phyloP scores from a whole-genome alignment of 2,797 vertebrate genomes.

The Helarctos malayanus region DNA sequence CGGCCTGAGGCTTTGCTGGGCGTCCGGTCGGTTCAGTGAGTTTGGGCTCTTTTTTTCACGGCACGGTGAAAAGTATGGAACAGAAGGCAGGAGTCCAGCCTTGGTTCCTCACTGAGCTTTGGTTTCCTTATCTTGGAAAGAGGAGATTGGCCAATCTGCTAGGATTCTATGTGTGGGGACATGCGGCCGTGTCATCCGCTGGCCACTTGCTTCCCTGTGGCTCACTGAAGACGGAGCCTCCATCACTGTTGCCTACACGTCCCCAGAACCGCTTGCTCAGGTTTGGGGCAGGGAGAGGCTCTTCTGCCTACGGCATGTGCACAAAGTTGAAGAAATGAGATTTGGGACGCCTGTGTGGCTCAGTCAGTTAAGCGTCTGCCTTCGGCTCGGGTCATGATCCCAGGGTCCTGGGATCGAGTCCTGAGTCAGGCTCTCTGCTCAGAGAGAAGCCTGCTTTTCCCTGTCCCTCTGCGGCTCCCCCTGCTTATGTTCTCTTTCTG shows the following conservation, averaged over 20 bases:
- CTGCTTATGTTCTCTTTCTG: no score
- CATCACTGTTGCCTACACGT: neutral
- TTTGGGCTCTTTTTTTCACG: neutral
- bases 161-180: neutral
- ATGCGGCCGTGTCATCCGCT: neutral
- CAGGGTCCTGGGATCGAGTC: neutral
- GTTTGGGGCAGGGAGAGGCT: neutral
- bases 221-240: neutral
- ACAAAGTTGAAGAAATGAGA: constrained; percentile 30
- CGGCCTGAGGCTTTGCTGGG: neutral
- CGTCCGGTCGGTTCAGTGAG: neutral
- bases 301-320: neutral
- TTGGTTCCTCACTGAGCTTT: neutral
- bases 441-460: neutral
- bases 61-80: neutral
- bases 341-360: neutral
- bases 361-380: neutral
- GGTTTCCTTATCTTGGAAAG: neutral
- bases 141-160: neutral
- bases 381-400: neutral
- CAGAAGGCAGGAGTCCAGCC: neutral
- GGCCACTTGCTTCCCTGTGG: neutral
- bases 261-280: neutral
- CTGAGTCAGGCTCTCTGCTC: neutral
- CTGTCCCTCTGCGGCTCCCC: no score